Base-by-base conservation (phyloP, 1,140 invertebrate genomes). In the Macrobrachium nipponense region DNA sequence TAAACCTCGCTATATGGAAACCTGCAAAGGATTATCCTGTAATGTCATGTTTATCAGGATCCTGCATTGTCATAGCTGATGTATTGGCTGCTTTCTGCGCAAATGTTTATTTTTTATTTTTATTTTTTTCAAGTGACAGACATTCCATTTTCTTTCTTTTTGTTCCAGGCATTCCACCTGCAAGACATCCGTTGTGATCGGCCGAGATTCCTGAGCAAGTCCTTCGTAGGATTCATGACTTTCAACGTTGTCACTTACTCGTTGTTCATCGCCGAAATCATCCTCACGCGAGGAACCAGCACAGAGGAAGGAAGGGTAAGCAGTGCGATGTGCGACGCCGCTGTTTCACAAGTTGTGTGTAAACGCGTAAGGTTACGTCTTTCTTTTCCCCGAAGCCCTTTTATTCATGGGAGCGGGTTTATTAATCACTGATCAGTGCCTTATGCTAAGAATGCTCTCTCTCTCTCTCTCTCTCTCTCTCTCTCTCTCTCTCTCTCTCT, bases 191-290 rank as follows among this genome's bases (percentile, higher is more conserved):
- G 94, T 68, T 96, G 95, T 93, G 96, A 97, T 90, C 95, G 95
- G 87, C 96, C 96, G 60, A 87, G 90, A 14, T 98, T 98, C 91
- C 93, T 98, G 44, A 97, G 96, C 62, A 98, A 98, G 92, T 97
- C 96, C 60, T 96, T 97, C 90, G 92, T 97, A n/a, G 97, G 95
- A 43, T 98, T 98, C 90, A 93, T 96, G 20, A 94, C 95, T 4
- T 98, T 98, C 91, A 98, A 98, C 91, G 92, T 97, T 78, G 95
- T 98, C 89, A 95, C 94, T 68, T 98, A 97, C 92, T 96, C 96
- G 51, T 92, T 98, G 36, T 93, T 98, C 66, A 91, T 96, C 7
- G 95, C 95, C 15, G 96, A 97, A 91, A 94, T 97, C 68, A 91
- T 96, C 58, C 94, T 94, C 18, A 94, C 94, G 12, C 77, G 84